Evolutionary conservation across 2,797 vertebrate species (phyloP).

Genomic region (Xyrichtys novacula): DNA sequence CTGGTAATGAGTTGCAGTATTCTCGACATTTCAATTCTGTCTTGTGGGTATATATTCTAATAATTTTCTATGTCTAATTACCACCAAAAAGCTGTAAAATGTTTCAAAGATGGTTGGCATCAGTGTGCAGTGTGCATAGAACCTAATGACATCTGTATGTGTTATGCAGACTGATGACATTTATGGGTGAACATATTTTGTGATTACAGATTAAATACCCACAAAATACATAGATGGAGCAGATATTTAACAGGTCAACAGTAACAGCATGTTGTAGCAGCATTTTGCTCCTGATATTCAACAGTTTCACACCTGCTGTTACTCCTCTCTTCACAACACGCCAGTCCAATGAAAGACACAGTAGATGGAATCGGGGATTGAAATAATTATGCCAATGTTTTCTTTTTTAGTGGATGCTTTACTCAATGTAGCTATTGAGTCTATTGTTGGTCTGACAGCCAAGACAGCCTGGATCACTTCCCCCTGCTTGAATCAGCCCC

Average conservation of each 20-base stretch:
- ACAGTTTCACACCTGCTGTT: slow-evolving; percentile 49
- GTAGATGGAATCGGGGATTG: slow-evolving; percentile 49
- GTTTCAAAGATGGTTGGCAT: slow-evolving; percentile 67
- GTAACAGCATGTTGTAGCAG: slow-evolving; percentile 28
- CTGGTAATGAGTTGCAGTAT: slow-evolving; percentile 83
- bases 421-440: slow-evolving; percentile 44
- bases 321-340: slow-evolving; percentile 34
- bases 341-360: slow-evolving; percentile 42
- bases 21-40: slow-evolving; percentile 76
- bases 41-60: slow-evolving; percentile 80
- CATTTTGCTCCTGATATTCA: slow-evolving; percentile 50
- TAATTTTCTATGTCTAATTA: slow-evolving; percentile 81
- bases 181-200: slow-evolving; percentile 38
- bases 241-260: slow-evolving; percentile 65
- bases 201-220: slow-evolving; percentile 24
- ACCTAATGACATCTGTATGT: slow-evolving; percentile 13
- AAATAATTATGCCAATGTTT: slow-evolving; percentile 52
- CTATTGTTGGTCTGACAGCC: slow-evolving; percentile 45
- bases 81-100: slow-evolving; percentile 61
- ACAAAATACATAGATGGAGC: slow-evolving; percentile 23
- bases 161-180: slow-evolving; percentile 52
- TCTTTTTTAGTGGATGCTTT: slow-evolving; percentile 16
- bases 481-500: slow-evolving; percentile 49
- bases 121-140: slow-evolving; percentile 15
- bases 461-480: slow-evolving; percentile 43